Conservation (phyloP, 2,888 invertebrate genomes). For the Smittia aterrima region DNA sequence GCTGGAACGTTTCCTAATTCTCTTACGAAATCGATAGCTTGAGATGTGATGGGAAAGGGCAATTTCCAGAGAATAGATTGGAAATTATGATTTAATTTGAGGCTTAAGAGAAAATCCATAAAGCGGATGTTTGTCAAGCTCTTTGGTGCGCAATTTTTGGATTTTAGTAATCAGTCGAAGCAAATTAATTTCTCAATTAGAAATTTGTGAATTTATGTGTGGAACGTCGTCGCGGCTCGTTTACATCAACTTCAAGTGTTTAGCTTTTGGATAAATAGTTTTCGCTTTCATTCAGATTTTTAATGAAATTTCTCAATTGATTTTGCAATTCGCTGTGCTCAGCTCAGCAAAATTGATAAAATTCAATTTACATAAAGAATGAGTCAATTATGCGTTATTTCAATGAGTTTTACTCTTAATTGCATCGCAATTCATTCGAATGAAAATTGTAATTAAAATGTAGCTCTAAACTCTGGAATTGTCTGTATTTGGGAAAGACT, state of each 20-base stretch:
- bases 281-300: constrained; percentile 1
- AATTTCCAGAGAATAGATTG: background rate
- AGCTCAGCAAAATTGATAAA: background rate
- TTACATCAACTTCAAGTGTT: background rate
- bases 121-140: too few species aligned
- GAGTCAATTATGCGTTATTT: background rate
- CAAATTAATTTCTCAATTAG: background rate
- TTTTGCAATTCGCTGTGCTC: background rate
- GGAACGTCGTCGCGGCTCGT: background rate
- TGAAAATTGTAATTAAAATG: background rate
- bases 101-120: background rate
- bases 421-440: background rate
- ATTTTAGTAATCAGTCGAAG: too few species aligned
- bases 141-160: too few species aligned
- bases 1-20: constrained; percentile 1
- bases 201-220: background rate
- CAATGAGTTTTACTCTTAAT: background rate
- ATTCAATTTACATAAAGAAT: background rate
- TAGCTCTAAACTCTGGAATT: too few species aligned
- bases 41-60: background rate
- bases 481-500: too few species aligned
- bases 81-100: constrained; percentile 2
- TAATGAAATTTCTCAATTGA: background rate
- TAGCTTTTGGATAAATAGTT: background rate
- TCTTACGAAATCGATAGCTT: constrained; percentile 12